These are phyloP conservation scores for Hipposideros armiger DNA, from an alignment of 2,113 vertebrate species.

Conservation along the genomic window DNA sequence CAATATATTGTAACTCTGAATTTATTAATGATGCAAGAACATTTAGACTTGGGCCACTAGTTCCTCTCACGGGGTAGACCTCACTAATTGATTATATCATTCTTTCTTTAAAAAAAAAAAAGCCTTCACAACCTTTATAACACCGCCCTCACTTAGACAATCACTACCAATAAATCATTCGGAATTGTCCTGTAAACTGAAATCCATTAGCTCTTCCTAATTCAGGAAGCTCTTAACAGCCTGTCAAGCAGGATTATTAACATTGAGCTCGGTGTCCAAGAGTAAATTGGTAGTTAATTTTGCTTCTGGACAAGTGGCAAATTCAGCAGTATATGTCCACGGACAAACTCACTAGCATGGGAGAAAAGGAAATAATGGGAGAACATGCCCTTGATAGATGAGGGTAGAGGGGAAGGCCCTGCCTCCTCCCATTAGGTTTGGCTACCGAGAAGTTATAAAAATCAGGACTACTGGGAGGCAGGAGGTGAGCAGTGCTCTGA, in stretches of 20 bases:
- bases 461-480: neutral
- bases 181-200: neutral
- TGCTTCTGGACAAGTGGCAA: slow-evolving; percentile 14
- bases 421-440: neutral
- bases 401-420: neutral
- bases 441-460: neutral
- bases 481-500: neutral
- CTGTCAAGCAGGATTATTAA: slow-evolving; percentile 65
- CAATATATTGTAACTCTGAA: neutral
- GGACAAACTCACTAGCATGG: neutral
- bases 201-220: neutral
- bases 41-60: neutral
- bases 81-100: neutral
- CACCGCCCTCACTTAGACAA: neutral
- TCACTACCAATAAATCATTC: slow-evolving; percentile 31
- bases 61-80: neutral
- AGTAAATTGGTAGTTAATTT: slow-evolving; percentile 66
- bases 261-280: slow-evolving; percentile 30
- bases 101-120: neutral
- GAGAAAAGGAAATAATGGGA: neutral
- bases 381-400: neutral
- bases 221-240: neutral
- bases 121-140: neutral
- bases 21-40: slow-evolving; percentile 38
- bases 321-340: neutral